Percentiles rank a stretch among this genome's conserved stretches.
Conservation (phyloP, 2,797 vertebrate species). For the Poeciliopsis gracilis region DNA sequence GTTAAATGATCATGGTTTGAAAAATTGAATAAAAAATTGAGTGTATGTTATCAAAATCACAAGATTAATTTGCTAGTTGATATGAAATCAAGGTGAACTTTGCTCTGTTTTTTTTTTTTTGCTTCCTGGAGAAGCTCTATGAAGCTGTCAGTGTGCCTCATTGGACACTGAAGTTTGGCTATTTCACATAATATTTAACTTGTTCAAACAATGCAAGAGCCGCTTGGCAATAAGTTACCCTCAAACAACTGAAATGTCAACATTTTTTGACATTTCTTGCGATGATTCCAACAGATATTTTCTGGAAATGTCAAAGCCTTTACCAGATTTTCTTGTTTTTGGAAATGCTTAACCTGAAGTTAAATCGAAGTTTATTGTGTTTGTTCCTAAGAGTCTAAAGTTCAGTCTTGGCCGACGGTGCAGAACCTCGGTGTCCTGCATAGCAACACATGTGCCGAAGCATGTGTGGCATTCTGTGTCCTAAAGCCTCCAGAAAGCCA, state of each 20-base stretch:
- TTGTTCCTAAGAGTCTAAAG: background rate
- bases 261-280: background rate
- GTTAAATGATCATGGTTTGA: background rate
- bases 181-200: background rate
- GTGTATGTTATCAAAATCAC: background rate
- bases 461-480: conserved; percentile 23
- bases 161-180: background rate
- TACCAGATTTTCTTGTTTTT: background rate
- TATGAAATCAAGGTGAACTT: background rate
- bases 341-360: background rate
- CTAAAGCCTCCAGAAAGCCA: conserved; percentile 10
- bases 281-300: background rate
- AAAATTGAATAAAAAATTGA: background rate
- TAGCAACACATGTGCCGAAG: conserved; percentile 7
- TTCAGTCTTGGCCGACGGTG: background rate
- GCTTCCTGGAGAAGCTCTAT: background rate
- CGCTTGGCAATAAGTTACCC: background rate
- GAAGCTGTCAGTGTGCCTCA: background rate
- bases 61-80: background rate
- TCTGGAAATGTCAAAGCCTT: background rate
- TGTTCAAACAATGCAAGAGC: background rate
- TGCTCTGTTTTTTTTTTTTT: background rate
- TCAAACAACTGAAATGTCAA: background rate
- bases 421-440: background rate
- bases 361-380: background rate